phyloP scores from a whole-genome alignment of 2,888 invertebrate species.

The Drosophila demipolita region DNA sequence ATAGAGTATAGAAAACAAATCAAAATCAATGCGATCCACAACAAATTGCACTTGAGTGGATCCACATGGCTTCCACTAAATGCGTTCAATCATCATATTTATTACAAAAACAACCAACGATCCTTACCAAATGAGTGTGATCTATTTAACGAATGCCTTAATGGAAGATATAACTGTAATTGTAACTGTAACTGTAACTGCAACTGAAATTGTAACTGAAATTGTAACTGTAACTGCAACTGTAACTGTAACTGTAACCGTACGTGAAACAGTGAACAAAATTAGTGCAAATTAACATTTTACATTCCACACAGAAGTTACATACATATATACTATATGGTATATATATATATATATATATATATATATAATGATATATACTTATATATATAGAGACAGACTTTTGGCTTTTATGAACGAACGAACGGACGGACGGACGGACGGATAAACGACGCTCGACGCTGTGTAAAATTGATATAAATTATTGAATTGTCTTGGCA shows the following conservation, averaged over 20 bases:
- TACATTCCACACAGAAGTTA: slow-evolving; percentile 11
- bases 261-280: slow-evolving; percentile 19
- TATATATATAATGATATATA: neutral
- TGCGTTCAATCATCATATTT: slow-evolving; percentile 20
- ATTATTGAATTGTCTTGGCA: slow-evolving; percentile 31
- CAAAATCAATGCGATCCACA: slow-evolving; percentile 11
- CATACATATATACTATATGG: neutral
- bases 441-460: neutral
- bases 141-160: slow-evolving; percentile 59
- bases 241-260: neutral
- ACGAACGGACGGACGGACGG: neutral
- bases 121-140: slow-evolving; percentile 56
- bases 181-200: slow-evolving; percentile 11
- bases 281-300: slow-evolving; percentile 24
- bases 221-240: neutral
- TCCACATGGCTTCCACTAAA: neutral
- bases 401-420: slow-evolving; percentile 3
- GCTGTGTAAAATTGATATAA: slow-evolving; percentile 17
- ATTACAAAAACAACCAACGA: slow-evolving; percentile 11
- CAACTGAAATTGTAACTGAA: neutral
- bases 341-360: neutral
- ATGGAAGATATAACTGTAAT: slow-evolving; percentile 44
- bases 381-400: neutral
- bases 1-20: too few relatives aligned
- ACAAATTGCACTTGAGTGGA: neutral